A percentile compares a stretch with the other conserved stretches of the same genome.
phyloP scores from a whole-genome alignment of 2,113 vertebrate genomes.

The Alectura lathami region DNA sequence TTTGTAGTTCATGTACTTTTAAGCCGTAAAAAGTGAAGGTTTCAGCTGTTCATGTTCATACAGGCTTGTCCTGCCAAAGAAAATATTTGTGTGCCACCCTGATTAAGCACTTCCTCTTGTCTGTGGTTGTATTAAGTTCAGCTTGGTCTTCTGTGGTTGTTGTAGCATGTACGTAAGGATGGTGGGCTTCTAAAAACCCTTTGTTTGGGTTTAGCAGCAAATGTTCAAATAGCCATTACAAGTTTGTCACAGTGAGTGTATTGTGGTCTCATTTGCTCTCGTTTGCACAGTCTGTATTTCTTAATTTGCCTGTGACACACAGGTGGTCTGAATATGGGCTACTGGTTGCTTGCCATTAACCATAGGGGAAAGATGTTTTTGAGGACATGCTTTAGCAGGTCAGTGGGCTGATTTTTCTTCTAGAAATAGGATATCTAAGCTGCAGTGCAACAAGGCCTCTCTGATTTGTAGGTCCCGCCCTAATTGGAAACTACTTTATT shows the following conservation, averaged over 20 bases:
- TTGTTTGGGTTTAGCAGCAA: constrained; percentile 43
- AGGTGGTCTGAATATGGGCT: not conserved
- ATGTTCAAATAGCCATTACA: not conserved
- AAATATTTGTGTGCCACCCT: constrained; percentile 58
- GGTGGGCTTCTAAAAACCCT: constrained; percentile 48
- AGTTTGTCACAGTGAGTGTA: not conserved
- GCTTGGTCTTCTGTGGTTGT: constrained; percentile 49
- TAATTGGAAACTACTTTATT: not conserved
- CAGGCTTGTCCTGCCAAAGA: constrained; percentile 62
- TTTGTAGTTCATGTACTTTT: not conserved
- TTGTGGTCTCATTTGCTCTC: not conserved
- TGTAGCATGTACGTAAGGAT: constrained; percentile 13
- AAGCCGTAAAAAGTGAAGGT: not conserved
- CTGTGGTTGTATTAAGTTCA: constrained; percentile 51
- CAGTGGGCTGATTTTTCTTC: not conserved
- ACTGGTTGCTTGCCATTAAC: not conserved
- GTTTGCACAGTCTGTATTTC: not conserved
- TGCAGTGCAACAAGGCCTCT: not conserved
- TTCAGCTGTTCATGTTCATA: constrained; percentile 49
- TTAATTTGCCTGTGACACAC: not conserved
- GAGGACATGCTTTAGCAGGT: not conserved
- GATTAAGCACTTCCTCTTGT: constrained; percentile 57
- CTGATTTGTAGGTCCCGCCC: not conserved
- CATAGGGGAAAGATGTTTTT: not conserved
- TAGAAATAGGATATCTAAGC: not conserved